phyloP scores from a whole-genome alignment of 2,113 vertebrate genomes.

The Crotalus tigris region DNA sequence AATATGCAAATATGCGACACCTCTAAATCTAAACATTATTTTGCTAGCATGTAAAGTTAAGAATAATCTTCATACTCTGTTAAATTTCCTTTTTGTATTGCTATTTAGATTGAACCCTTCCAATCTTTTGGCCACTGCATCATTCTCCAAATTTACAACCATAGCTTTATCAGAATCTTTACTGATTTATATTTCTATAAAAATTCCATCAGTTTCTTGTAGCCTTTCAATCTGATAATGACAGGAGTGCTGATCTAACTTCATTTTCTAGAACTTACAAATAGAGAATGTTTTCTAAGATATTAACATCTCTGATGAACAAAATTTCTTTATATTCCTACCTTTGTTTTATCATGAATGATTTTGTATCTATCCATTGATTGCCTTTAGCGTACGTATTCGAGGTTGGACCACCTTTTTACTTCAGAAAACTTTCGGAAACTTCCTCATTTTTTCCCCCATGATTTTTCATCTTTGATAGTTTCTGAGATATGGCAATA shows the following conservation, averaged over 20 bases:
- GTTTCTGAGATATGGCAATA: not conserved
- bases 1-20: not conserved
- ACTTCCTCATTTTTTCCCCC: not conserved
- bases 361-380: not conserved
- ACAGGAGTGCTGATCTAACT: not conserved
- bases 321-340: too few relatives aligned
- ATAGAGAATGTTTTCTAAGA: not conserved
- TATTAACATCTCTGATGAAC: not conserved
- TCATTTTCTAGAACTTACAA: not conserved
- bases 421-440: not conserved
- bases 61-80: not conserved
- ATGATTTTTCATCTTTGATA: not conserved
- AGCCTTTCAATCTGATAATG: not conserved
- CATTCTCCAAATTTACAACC: not conserved
- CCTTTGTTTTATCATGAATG: not conserved
- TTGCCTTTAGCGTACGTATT: not conserved
- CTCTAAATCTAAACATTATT: not conserved
- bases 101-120: not conserved
- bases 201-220: not conserved
- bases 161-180: not conserved
- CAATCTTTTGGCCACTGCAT: not conserved
- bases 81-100: not conserved
- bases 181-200: not conserved
- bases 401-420: not conserved
- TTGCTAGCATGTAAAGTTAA: not conserved